Percentiles rank a stretch among this genome's conserved stretches.
phyloP scores from a whole-genome alignment of 2,888 invertebrate species.

The Ormia ochracea region DNA sequence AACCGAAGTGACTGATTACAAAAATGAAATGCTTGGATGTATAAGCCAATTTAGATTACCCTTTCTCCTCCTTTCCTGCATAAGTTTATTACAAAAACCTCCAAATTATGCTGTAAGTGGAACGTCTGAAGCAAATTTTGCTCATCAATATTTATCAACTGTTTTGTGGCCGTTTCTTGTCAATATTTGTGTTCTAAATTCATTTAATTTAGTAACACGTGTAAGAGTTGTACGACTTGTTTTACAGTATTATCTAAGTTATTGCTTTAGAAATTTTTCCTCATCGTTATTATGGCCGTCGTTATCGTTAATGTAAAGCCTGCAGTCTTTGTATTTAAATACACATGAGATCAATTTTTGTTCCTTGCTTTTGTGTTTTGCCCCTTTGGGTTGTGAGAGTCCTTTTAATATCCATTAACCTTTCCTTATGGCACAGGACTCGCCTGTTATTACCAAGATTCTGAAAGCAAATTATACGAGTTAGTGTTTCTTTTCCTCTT shows the following conservation, averaged over 20 bases:
- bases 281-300: not conserved
- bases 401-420: slow-evolving; percentile 15
- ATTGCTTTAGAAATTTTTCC: slow-evolving; percentile 15
- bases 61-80: not conserved
- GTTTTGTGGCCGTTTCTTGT: not conserved
- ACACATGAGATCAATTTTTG: slow-evolving; percentile 25
- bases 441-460: slow-evolving; percentile 37
- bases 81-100: not conserved
- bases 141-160: slow-evolving; percentile 39
- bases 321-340: slow-evolving; percentile 27
- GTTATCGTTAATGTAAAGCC: not conserved
- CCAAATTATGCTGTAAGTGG: not conserved
- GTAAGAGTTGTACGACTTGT: slow-evolving; percentile 23
- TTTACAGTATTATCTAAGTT: slow-evolving; percentile 7
- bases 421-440: slow-evolving; percentile 4
- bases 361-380: not conserved
- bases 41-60: not conserved
- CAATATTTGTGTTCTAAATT: not conserved
- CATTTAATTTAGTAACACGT: slow-evolving; percentile 11
- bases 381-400: slow-evolving; percentile 4
- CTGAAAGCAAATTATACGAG: slow-evolving; percentile 53
- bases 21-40: not conserved
- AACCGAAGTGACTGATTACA: slow-evolving; percentile 41
- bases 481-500: slow-evolving; percentile 15
- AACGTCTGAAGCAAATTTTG: not conserved